A percentile compares a stretch with the other conserved stretches of the same genome.
These are phyloP conservation scores for Himalopsyche phryganea DNA, from an alignment of 1,140 invertebrate species.

Conservation along the genomic window DNA sequence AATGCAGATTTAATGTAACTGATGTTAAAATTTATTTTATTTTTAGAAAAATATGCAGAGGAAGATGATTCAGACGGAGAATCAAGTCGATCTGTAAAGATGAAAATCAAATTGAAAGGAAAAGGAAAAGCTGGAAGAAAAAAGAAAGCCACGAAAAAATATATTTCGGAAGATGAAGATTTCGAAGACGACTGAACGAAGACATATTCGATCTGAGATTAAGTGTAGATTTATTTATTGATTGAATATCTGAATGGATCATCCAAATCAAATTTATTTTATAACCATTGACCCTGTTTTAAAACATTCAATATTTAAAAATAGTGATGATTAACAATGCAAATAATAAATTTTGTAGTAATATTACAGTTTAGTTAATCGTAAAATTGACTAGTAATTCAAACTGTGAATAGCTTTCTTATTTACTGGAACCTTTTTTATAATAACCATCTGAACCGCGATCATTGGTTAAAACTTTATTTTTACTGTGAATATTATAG, in stretches of 20 bases:
- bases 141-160: constrained; percentile 45
- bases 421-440: too few species aligned
- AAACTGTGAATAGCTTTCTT: too few species aligned
- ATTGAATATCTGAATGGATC: not conserved
- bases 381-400: too few species aligned
- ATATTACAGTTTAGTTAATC: not conserved
- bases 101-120: constrained; percentile 50
- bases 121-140: constrained; percentile 46
- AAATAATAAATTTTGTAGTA: not conserved
- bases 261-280: not conserved
- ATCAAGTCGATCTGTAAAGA: constrained; percentile 50
- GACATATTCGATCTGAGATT: not conserved
- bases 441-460: too few species aligned
- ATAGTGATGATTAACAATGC: not conserved
- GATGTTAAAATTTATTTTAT: too few species aligned
- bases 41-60: constrained; percentile 27
- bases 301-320: not conserved
- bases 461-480: too few species aligned
- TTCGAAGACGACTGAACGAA: constrained; percentile 47
- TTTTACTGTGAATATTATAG: too few species aligned
- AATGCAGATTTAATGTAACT: too few species aligned
- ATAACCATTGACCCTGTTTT: not conserved
- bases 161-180: constrained; percentile 48
- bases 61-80: constrained; percentile 51
- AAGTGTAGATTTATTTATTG: not conserved